phyloP scores from a whole-genome alignment of 2,113 vertebrate genomes.

The Malurus melanocephalus region DNA sequence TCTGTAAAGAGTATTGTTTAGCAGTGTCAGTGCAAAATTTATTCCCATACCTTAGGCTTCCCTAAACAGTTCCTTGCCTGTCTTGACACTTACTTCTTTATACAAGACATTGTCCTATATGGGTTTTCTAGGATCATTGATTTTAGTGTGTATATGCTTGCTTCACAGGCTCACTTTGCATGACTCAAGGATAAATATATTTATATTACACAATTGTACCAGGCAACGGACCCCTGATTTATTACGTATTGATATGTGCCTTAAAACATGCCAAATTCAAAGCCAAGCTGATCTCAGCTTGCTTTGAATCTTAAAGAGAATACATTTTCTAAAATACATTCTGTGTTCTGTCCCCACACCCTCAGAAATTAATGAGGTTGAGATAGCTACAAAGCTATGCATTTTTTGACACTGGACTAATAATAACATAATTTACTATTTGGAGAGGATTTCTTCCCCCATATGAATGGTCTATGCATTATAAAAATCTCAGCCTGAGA shows the following conservation, averaged over 20 bases:
- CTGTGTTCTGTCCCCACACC: background rate
- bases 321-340: background rate
- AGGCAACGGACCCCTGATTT: constrained; percentile 6
- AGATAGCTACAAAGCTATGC: background rate
- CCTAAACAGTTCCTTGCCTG: background rate
- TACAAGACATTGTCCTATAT: background rate
- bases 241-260: constrained; percentile 6
- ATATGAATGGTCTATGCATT: background rate
- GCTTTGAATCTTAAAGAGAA: background rate
- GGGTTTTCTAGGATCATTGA: constrained; percentile 16
- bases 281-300: background rate
- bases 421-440: background rate
- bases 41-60: background rate
- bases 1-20: background rate
- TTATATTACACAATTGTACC: background rate
- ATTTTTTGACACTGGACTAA: background rate
- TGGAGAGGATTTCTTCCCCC: background rate
- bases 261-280: constrained; percentile 4
- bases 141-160: background rate
- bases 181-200: constrained; percentile 48
- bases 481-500: background rate
- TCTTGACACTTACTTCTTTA: constrained; percentile 26
- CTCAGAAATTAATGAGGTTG: background rate
- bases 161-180: constrained; percentile 34
- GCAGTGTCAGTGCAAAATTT: background rate